Conservation (phyloP, 2,888 invertebrate species). For the Chrysopilus asiliformis region DNA sequence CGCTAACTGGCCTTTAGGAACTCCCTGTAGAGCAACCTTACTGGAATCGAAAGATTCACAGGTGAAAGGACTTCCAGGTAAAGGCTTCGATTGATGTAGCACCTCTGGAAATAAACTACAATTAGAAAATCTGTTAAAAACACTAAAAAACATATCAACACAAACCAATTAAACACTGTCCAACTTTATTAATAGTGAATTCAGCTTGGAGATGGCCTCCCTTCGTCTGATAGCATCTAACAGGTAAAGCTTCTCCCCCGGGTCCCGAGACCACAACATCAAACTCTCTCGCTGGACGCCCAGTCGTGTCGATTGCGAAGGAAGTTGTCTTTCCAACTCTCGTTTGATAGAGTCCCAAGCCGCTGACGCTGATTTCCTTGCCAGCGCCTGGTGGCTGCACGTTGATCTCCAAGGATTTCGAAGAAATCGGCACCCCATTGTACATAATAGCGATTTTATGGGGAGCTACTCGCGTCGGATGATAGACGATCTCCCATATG, state of each 20-base stretch:
- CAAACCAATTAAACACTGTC: slow-evolving; percentile 51
- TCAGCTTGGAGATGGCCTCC: slow-evolving; percentile 92
- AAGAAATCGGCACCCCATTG: slow-evolving; percentile 61
- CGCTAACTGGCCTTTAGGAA: slow-evolving; percentile 61
- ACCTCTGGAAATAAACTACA: slow-evolving; percentile 65
- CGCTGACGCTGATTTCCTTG: slow-evolving; percentile 57
- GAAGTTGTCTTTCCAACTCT: slow-evolving; percentile 68
- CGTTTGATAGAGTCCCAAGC: slow-evolving; percentile 74
- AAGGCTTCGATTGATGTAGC: slow-evolving; percentile 74
- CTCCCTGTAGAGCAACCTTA: slow-evolving; percentile 63
- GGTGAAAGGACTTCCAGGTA: slow-evolving; percentile 85
- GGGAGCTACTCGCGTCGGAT: slow-evolving; percentile 74
- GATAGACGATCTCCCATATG: slow-evolving; percentile 73
- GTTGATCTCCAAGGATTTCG: slow-evolving; percentile 42
- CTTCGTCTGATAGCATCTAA: slow-evolving; percentile 90
- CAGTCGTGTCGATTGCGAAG: slow-evolving; percentile 79
- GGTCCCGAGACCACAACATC: slow-evolving; percentile 82
- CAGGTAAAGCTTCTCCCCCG: slow-evolving; percentile 66
- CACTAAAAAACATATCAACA: slow-evolving; percentile 7
- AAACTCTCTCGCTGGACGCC: slow-evolving; percentile 73
- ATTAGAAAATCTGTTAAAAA: slow-evolving; percentile 21
- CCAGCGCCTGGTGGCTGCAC: slow-evolving; percentile 52
- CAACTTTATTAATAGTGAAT: slow-evolving; percentile 69
- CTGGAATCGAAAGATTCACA: slow-evolving; percentile 86
- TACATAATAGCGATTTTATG: slow-evolving; percentile 77